Evolutionary conservation across 1,140 invertebrate species (phyloP).

Genomic region (Lepidurus arcticus): DNA sequence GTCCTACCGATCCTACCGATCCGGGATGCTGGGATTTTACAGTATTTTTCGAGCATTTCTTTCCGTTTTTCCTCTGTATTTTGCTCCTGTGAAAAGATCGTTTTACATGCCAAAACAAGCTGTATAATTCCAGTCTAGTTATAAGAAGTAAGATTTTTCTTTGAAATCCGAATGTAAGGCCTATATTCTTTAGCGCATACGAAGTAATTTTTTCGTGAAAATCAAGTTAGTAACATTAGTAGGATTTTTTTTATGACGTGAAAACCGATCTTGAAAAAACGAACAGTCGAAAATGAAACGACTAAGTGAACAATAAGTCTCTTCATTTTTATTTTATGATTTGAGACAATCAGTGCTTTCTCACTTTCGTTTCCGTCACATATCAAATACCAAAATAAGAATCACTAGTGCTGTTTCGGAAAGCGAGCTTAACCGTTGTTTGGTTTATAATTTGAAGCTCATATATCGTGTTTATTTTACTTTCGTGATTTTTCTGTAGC

Average conservation of each 20-base stretch:
- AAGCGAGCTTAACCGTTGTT: background rate
- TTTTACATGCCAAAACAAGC: background rate
- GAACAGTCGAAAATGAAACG: background rate
- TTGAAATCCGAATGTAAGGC: background rate
- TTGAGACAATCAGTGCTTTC: background rate
- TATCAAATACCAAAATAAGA: background rate
- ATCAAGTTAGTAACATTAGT: background rate
- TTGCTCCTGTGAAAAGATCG: background rate
- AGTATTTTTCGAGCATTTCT: conserved; percentile 10
- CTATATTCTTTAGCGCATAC: background rate
- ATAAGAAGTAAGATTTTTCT: background rate
- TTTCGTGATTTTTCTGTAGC: background rate
- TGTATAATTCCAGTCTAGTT: background rate
- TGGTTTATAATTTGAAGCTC: background rate
- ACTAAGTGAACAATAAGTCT: background rate
- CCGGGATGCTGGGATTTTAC: background rate
- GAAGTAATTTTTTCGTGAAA: background rate
- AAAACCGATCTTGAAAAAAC: background rate
- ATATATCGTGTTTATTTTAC: background rate
- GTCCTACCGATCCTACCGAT: background rate
- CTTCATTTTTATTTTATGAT: background rate
- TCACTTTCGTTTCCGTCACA: background rate
- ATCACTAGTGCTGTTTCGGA: background rate
- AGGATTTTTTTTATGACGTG: background rate
- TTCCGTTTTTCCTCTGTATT: background rate